Evolutionary conservation across 2,888 invertebrate species (phyloP), one percentile per base, ranked within the genome.

Genomic region (Eumacrocentrus americanus): DNA sequence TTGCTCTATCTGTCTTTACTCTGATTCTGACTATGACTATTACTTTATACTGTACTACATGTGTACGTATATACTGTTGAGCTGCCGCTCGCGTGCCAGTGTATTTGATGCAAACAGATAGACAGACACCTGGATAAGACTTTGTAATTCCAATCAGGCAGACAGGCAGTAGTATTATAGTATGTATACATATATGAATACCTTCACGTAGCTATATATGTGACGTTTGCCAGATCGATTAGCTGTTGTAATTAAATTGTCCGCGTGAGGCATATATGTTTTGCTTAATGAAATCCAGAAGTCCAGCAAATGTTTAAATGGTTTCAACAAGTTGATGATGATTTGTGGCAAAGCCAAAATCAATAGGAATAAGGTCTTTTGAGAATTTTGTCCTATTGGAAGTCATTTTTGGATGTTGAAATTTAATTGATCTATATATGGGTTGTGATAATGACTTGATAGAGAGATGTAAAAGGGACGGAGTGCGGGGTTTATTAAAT

Each of bases 221-320:
- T 44, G 20, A 44, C 44, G 20, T 44, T 44, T 44, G 22, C 22
- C 22, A 6, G 22, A 44, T 44, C 20, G 16, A 44, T 44, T 18
- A 44, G 22, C 22, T 6, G 44, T 20, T 38, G 11, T 38, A 18
- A 52, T 52, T 52, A 18, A 20, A 37, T 38, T 52, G 52, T 37
- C n/a, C 29, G 29, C 9, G 9, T 29, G 29, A 6, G 3, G 14
- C 23, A 18, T 12, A 37, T 52, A n/a, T 23, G 12, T 52, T 51
- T 52, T 12, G 11, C 12, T 5, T 22, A 20, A 12, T 52, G 23
- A 20, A 42, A 42, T 54, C 40, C 18, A 48, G 40, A 54, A 48
- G 59, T 54, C 54, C 54, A 53, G 48, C 42, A 48, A 59, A 59
- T 53, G 40, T 59, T 53, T 16, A 35, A 58, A 38, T 37, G 38